Percentiles rank a stretch among this genome's conserved stretches.
Conservation (phyloP, 2,113 vertebrate genomes). For the Solea solea region DNA sequence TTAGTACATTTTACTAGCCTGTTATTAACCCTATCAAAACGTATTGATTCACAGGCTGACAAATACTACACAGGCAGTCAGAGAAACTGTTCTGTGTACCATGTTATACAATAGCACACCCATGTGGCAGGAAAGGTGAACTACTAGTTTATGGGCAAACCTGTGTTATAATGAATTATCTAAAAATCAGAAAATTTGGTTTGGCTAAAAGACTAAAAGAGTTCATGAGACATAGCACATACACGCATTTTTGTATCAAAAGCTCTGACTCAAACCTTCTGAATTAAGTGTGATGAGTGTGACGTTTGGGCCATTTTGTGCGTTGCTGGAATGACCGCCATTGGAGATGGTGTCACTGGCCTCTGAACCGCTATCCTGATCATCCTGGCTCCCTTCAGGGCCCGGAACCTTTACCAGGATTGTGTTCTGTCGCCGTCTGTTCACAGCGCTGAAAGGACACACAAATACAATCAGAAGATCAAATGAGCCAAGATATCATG, state of each 20-base stretch:
- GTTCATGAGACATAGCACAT: neutral
- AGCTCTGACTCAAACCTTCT: slow-evolving; percentile 84
- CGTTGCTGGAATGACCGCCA: slow-evolving; percentile 84
- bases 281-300: slow-evolving; percentile 97
- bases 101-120: slow-evolving; percentile 59
- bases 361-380: slow-evolving; percentile 95
- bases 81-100: neutral
- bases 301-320: slow-evolving; percentile 90
- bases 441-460: slow-evolving; percentile 81
- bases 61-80: neutral
- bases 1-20: neutral
- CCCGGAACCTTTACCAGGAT: slow-evolving; percentile 95
- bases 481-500: neutral
- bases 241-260: slow-evolving; percentile 1
- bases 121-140: slow-evolving; percentile 57
- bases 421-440: slow-evolving; percentile 92
- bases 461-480: neutral
- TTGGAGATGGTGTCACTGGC: slow-evolving; percentile 95
- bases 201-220: slow-evolving; percentile 1
- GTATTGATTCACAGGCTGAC: slow-evolving; percentile 4
- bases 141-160: slow-evolving; percentile 7
- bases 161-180: neutral
- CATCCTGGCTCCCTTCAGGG: slow-evolving; percentile 93
- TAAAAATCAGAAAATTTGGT: slow-evolving; percentile 24
- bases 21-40: neutral